Percentiles rank a stretch among this genome's conserved stretches.
Evolutionary conservation across 2,888 invertebrate genomes (phyloP).

Genomic region (Leucophenga maculata): DNA sequence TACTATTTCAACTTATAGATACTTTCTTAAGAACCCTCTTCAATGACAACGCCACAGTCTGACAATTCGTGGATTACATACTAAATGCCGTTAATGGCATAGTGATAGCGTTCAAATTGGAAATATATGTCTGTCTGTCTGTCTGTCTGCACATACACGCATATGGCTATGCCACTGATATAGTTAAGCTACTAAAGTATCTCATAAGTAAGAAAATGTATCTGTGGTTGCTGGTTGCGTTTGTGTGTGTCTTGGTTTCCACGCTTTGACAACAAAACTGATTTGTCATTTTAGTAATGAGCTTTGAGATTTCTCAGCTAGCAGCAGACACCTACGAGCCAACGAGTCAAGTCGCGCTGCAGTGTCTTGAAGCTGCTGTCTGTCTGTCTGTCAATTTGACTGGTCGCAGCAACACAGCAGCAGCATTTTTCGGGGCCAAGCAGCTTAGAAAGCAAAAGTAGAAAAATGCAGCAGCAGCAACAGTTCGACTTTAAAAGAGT

Average conservation of each 20-base stretch:
- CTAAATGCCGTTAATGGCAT: conserved; percentile 14
- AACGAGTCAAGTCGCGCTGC: background rate
- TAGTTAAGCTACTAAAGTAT: background rate
- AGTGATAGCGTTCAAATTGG: conserved; percentile 17
- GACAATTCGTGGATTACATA: background rate
- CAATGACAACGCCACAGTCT: too few relatives aligned
- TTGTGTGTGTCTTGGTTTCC: conserved; percentile 31
- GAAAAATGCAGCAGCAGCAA: conserved; percentile 49
- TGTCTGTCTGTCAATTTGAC: conserved; percentile 24
- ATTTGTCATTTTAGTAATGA: conserved; percentile 62
- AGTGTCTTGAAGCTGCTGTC: background rate
- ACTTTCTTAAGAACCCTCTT: too few relatives aligned
- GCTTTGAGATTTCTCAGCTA: conserved; percentile 41
- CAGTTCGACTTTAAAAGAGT: conserved; percentile 14
- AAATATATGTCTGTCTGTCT: conserved; percentile 1
- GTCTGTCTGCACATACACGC: background rate
- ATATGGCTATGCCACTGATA: background rate
- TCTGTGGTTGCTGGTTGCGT: background rate
- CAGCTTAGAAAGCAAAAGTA: conserved; percentile 55
- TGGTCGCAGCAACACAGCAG: conserved; percentile 24
- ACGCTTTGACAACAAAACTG: conserved; percentile 62
- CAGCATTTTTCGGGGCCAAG: background rate
- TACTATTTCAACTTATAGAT: too few relatives aligned
- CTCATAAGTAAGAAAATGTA: background rate
- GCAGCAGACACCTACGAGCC: background rate